Evolutionary conservation across 2,888 invertebrate species (phyloP).

Genomic region (Geophilus truncorum): DNA sequence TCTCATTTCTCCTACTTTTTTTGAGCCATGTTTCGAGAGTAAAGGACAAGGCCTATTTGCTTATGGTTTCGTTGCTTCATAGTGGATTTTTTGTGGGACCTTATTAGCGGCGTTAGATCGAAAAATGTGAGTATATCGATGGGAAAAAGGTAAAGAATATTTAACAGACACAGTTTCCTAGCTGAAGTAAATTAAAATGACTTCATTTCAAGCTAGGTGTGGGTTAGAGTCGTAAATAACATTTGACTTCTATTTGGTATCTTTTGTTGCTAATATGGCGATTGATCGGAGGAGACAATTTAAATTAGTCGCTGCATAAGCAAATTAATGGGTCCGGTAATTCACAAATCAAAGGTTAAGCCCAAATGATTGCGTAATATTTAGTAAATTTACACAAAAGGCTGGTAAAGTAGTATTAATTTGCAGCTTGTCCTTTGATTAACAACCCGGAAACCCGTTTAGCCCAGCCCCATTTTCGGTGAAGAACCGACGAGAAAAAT

Average conservation of each 20-base stretch:
- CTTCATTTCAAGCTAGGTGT: neutral
- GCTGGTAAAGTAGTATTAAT: too few species aligned
- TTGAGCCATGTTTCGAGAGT: neutral
- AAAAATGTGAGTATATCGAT: constrained; percentile 16
- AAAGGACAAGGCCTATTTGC: neutral
- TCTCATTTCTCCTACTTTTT: neutral
- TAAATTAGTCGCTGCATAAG: neutral
- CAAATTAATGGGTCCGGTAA: neutral
- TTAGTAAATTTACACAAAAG: too few species aligned
- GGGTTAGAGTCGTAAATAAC: neutral
- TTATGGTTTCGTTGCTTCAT: neutral
- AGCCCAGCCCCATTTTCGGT: too few species aligned
- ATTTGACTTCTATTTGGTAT: neutral
- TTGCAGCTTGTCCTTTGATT: neutral
- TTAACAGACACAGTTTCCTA: neutral
- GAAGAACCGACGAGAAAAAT: too few species aligned
- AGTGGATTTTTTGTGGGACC: constrained; percentile 32
- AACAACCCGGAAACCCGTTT: neutral
- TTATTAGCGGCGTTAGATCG: constrained; percentile 1
- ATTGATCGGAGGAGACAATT: neutral
- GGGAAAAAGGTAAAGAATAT: neutral
- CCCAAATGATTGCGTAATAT: too few species aligned
- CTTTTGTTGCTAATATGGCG: neutral
- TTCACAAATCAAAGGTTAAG: too few species aligned
- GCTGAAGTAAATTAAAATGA: neutral